Percentiles rank a stretch among this genome's conserved stretches.
phyloP scores from a whole-genome alignment of 2,888 invertebrate species.

The Leptothorax acervorum region DNA sequence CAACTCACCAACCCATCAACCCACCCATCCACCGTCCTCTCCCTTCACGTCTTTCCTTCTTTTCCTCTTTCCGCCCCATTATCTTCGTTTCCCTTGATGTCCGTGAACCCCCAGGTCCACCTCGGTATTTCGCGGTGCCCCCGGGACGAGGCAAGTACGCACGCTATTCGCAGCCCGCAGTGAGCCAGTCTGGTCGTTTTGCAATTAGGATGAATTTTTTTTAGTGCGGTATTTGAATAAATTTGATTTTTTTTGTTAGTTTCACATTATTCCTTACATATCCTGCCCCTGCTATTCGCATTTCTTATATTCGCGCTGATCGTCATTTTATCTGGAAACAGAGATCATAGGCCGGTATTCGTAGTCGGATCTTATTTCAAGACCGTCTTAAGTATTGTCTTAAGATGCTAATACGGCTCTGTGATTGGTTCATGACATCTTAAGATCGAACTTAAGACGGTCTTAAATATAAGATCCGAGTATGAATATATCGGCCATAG shows the following conservation, averaged over 20 bases:
- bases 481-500: not conserved
- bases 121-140: not conserved
- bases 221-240: not conserved
- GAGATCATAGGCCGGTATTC: not conserved
- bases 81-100: conserved; percentile 40
- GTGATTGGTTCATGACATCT: too few relatives aligned
- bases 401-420: too few relatives aligned
- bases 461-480: too few relatives aligned
- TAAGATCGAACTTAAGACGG: too few relatives aligned
- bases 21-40: not conserved
- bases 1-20: too few relatives aligned
- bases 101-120: not conserved
- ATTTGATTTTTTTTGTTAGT: not conserved
- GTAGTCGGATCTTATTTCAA: too few relatives aligned
- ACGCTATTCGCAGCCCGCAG: not conserved
- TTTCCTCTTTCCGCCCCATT: conserved; percentile 41
- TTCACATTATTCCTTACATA: not conserved
- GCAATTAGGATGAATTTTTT: not conserved
- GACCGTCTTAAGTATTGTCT: too few relatives aligned
- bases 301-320: not conserved
- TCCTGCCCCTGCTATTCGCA: too few relatives aligned
- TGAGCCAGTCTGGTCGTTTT: not conserved
- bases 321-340: not conserved
- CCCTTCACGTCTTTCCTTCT: conserved; percentile 26
- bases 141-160: not conserved